Evolutionary conservation across 1,140 invertebrate genomes (phyloP), one percentile per base, ranked within the genome.

Genomic region (Drosophila malerkotliana): DNA sequence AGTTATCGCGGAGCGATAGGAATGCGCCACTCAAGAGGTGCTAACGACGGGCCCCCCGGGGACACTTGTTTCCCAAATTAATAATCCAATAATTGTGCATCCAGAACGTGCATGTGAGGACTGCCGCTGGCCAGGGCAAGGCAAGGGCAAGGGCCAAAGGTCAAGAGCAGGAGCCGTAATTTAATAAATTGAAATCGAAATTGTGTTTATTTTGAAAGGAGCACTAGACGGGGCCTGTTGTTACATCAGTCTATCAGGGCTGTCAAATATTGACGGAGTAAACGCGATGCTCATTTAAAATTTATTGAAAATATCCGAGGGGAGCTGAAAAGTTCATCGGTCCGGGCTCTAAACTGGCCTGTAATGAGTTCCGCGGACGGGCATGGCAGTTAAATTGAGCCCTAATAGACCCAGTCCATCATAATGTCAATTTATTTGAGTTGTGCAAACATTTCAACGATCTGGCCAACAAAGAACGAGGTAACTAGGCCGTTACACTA

Each of bases 181-280:
- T 78, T 72, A 68, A 67, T 75, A 87, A 82, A 74, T 78, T 68
- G 58, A 82, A 82, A 78, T 57, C 66, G 45, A 78, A 81, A 75
- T 75, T 78, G 74, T 82, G 68, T 72, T 81, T 72, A 75, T 75
- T 78, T 81, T 75, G 37, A 8, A 39, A 56, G 69, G 77, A 73
- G 64, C 69, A 64, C 51, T 61, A 49, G 57, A 34, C 15, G 57
- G 15, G 32, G 47, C 30, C 21, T 39, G 30, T 45, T 39, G 47
- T 30, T 63, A 10, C 34, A 55, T 48, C 44, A 52, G 18, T 74
- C 58, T 39, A 51, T 63, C 52, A 37, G 64, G 71, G 44, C 47
- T 68, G 57, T 59, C 75, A 67, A 83, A 77, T 87, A 89, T 89
- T 89, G 84, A 87, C 79, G 53, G 41, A 71, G 54, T 72, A 51